Base-by-base conservation (phyloP, 64 coral and sea anemone species). In the Stylophora pistillata region DNA sequence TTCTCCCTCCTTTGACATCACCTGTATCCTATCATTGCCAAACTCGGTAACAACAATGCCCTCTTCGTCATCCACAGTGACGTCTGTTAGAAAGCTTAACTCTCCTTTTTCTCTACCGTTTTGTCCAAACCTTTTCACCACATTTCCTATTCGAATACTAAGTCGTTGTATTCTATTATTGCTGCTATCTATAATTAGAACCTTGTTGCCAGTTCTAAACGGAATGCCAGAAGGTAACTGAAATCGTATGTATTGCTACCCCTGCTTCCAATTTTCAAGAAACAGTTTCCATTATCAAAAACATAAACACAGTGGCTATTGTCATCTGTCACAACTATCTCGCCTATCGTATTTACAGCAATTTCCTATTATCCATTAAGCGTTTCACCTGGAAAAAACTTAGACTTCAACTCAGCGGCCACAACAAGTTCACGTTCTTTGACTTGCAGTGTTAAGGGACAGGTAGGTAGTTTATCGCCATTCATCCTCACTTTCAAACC, bases 31-130 rank as follows among this genome's bases (percentile, higher is more conserved):
- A 74, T 74, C 0, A 88, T 53, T 34, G 26, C 1, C 0, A 23
- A 37, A 76, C 23, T 88, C 55, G 57, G 47, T 56, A 2, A 76
- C 86, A 28, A 88, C 61, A 34, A 88, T 88, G 57, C 73, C 16
- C 28, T 73, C 73, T 25, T 88, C 54, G 71, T 55, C 37, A 88
- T 88, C 71, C 74, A 64, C 41, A 78, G n/a, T 59, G 10, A 88
- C 86, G 60, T 73, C 53, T 76, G 5, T 23, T 77, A 56, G 14
- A 58, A 20, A 9, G 1, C 30, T 25, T 33, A 88, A 88, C 86
- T 77, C 28, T 76, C 73, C 73, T 59, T 64, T 54, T 20, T 25
- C 86, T 58, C 10, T 56, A 74, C 73, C 70, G n/a, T 29, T 57
- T 61, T 18, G 1, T 61, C n/a, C n/a, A n/a, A n/a, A n/a, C n/a